Percentiles rank a stretch among this genome's conserved stretches.
phyloP scores from a whole-genome alignment of 2,888 invertebrate genomes.

The Gari tellinella region DNA sequence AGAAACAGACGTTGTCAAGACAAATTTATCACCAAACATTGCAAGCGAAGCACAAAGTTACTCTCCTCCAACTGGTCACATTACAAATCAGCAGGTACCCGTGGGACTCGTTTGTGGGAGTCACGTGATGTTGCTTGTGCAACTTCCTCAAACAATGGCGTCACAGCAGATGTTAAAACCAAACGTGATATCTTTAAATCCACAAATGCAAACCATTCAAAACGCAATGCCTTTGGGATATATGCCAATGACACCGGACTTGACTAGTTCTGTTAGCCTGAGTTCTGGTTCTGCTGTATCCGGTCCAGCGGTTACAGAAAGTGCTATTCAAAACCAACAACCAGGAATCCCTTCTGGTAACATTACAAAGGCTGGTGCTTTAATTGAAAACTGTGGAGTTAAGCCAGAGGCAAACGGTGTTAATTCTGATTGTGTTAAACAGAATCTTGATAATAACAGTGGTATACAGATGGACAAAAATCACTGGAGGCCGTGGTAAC shows the following conservation, averaged over 20 bases:
- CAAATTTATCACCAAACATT: background rate
- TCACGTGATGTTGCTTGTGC: conserved; percentile 39
- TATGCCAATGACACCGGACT: too few species aligned
- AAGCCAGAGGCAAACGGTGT: background rate
- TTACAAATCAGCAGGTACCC: conserved; percentile 6
- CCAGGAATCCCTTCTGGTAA: too few species aligned
- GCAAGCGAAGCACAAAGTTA: too few species aligned
- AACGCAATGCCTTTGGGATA: background rate
- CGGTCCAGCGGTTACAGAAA: too few species aligned
- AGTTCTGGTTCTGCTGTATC: too few species aligned
- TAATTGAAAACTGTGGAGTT: background rate
- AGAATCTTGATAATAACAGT: conserved; percentile 1
- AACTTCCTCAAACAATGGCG: conserved; percentile 19
- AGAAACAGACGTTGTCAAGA: background rate
- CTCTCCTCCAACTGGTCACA: background rate
- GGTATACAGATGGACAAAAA: background rate
- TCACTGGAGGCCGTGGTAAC: conserved; percentile 19
- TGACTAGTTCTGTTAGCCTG: too few species aligned
- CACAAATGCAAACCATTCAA: background rate
- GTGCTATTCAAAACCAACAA: too few species aligned
- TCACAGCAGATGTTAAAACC: conserved; percentile 6
- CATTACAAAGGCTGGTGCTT: background rate
- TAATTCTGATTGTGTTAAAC: background rate
- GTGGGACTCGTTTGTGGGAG: conserved; percentile 39
- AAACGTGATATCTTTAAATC: conserved; percentile 3